Evolutionary conservation across 2,797 vertebrate species (phyloP).

Genomic region (Spondyliosoma cantharus): DNA sequence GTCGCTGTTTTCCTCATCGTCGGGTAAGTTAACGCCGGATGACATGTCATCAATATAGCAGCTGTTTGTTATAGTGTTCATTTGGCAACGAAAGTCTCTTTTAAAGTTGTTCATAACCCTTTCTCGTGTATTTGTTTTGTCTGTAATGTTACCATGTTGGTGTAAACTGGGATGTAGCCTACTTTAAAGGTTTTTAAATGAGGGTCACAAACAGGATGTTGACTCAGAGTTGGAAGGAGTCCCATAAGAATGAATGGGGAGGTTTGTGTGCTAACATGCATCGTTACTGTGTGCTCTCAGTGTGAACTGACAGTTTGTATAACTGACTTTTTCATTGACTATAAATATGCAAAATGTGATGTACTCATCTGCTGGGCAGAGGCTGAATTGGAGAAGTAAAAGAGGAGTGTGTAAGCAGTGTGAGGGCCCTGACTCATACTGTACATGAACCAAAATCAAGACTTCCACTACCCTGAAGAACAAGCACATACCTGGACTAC

Average conservation of each 20-base stretch:
- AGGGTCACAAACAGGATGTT: slow-evolving; percentile 2
- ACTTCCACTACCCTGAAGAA: not conserved
- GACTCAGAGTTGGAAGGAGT: not conserved
- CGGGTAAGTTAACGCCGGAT: slow-evolving; percentile 84
- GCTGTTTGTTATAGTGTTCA: not conserved
- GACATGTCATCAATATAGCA: not conserved
- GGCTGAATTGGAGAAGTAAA: not conserved
- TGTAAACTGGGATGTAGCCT: not conserved
- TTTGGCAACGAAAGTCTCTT: no score
- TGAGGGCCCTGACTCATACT: not conserved
- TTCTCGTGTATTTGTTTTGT: not conserved
- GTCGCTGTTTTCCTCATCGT: slow-evolving; percentile 88
- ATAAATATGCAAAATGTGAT: not conserved
- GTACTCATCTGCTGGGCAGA: not conserved
- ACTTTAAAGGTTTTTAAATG: not conserved
- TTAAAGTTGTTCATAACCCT: not conserved
- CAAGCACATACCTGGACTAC: not conserved
- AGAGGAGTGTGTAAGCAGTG: not conserved
- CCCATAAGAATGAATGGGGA: not conserved
- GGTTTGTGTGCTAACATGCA: not conserved
- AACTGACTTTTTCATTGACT: not conserved
- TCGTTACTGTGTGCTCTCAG: not conserved
- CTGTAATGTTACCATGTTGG: not conserved
- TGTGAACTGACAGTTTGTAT: not conserved
- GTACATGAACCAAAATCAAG: not conserved